phyloP scores from a whole-genome alignment of 2,797 vertebrate genomes.

The Craterocephalus amniculus region DNA sequence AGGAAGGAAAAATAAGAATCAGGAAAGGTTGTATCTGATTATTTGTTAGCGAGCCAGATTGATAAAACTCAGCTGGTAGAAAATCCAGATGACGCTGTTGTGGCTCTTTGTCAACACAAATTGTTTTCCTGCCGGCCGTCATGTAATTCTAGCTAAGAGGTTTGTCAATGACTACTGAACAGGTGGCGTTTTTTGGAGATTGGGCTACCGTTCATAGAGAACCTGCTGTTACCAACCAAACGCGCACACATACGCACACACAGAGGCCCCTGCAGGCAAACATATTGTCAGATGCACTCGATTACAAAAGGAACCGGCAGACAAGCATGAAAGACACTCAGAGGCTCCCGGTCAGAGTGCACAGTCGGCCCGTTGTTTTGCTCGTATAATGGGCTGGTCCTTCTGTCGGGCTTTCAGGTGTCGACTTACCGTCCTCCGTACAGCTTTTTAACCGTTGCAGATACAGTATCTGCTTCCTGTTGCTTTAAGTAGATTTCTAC shows the following conservation, averaged over 20 bases:
- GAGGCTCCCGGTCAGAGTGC: constrained; percentile 15
- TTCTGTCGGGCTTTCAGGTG: constrained; percentile 45
- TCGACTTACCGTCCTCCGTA: constrained; percentile 34
- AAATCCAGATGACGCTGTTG: neutral
- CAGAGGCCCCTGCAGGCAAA: constrained; percentile 28
- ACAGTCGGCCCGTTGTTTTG: constrained; percentile 53
- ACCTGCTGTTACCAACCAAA: constrained; percentile 9
- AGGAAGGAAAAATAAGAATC: no score
- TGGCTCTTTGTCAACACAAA: constrained; percentile 1
- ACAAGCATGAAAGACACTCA: constrained; percentile 26
- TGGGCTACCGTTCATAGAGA: constrained; percentile 21
- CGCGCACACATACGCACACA: neutral
- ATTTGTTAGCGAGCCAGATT: no score
- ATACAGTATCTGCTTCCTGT: constrained; percentile 8
- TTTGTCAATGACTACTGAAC: constrained; percentile 22
- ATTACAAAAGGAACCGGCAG: constrained; percentile 25
- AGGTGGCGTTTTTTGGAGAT: constrained; percentile 49
- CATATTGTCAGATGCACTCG: constrained; percentile 22
- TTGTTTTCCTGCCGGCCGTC: constrained; percentile 11
- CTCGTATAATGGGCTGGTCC: constrained; percentile 31
- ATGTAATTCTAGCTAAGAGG: constrained; percentile 17
- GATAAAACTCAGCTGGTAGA: neutral
- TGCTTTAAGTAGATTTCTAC: neutral
- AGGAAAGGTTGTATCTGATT: neutral
- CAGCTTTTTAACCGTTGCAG: constrained; percentile 14